phyloP scores from a whole-genome alignment of 2,797 vertebrate species.

The Chromobotia macracanthus region DNA sequence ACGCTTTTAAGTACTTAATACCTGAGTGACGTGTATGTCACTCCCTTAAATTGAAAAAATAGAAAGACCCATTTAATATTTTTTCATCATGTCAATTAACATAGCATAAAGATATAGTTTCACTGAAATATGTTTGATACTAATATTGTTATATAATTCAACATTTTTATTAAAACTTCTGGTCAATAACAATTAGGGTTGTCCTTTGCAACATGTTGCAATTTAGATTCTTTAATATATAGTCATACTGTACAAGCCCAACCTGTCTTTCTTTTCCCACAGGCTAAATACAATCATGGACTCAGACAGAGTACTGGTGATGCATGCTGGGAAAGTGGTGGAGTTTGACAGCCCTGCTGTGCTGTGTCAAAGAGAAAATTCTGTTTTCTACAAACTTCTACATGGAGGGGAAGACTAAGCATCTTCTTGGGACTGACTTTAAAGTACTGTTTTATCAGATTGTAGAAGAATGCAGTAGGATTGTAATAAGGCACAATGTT shows the following conservation, averaged over 20 bases:
- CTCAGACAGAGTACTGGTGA: constrained; percentile 88
- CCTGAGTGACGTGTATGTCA: too few relatives aligned
- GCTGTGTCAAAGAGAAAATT: constrained; percentile 78
- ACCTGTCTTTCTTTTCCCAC: constrained; percentile 21
- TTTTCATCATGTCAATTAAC: too few relatives aligned
- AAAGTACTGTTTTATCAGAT: constrained; percentile 5
- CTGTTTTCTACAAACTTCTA: constrained; percentile 82
- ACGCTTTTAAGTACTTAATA: neutral
- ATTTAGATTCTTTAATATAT: neutral
- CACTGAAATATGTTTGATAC: neutral
- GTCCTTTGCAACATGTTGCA: neutral
- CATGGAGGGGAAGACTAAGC: constrained; percentile 67
- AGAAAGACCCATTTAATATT: too few relatives aligned
- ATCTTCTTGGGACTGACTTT: neutral
- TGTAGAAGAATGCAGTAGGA: neutral
- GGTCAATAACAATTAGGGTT: neutral
- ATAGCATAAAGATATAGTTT: too few relatives aligned
- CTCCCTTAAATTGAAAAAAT: too few relatives aligned
- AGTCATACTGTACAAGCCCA: neutral
- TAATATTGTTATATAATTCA: neutral
- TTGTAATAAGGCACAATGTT: neutral
- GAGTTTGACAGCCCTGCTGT: constrained; percentile 85
- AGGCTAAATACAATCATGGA: constrained; percentile 95
- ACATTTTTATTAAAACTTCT: too few relatives aligned
- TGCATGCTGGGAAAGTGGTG: constrained; percentile 86